phyloP scores from a whole-genome alignment of 2,113 vertebrate species.

The Ciconia stormi region DNA sequence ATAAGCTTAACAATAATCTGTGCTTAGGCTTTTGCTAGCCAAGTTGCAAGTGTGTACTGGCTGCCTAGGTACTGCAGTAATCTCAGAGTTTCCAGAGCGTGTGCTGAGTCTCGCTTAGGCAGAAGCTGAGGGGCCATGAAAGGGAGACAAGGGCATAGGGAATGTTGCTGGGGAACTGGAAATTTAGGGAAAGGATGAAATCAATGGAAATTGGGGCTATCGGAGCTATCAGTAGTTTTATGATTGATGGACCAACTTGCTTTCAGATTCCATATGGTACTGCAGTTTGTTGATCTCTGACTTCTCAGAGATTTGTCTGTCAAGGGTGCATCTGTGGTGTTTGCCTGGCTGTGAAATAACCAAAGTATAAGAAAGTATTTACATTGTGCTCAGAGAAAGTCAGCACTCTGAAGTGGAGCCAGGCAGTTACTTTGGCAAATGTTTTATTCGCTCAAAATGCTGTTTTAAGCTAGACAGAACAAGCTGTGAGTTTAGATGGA shows the following conservation, averaged over 20 bases:
- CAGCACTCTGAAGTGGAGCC: not conserved
- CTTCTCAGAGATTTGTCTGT: not conserved
- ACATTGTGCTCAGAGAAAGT: not conserved
- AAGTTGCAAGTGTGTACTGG: not conserved
- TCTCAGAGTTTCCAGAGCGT: not conserved
- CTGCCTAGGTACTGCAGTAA: not conserved
- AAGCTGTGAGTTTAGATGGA: not conserved
- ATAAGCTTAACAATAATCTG: constrained; percentile 41
- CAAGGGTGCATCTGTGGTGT: not conserved
- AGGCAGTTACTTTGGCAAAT: not conserved
- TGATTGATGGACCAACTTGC: not conserved
- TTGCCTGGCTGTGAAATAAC: not conserved
- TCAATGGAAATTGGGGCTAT: not conserved
- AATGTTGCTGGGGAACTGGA: not conserved
- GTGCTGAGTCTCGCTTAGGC: not conserved
- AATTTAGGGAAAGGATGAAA: not conserved
- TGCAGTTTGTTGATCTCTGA: not conserved
- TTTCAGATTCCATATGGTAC: fast-evolving
- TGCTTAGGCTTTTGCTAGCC: constrained; percentile 15
- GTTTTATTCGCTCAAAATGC: not conserved
- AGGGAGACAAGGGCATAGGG: not conserved
- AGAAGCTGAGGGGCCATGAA: not conserved
- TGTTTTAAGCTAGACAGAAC: not conserved
- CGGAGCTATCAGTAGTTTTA: not conserved
- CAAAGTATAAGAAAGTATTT: not conserved